A percentile compares a stretch with the other conserved stretches of the same genome.
phyloP scores from a whole-genome alignment of 2,888 invertebrate genomes.

The Harmothoe impar region DNA sequence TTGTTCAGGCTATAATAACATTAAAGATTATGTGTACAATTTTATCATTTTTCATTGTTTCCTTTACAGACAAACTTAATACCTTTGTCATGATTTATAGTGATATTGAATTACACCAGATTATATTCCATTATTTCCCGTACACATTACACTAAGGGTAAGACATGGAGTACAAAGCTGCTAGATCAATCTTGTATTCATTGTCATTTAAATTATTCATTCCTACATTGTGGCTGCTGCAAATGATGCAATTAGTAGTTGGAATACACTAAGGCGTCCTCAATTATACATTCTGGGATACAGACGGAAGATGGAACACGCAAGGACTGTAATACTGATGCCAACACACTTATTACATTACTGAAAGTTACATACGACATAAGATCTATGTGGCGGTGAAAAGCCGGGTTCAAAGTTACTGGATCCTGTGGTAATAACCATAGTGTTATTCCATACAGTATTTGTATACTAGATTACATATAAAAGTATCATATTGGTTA shows the following conservation, averaged over 20 bases:
- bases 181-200: constrained; percentile 26
- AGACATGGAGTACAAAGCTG: background rate
- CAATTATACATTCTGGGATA: background rate
- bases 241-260: constrained; percentile 25
- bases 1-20: too few relatives aligned
- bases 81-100: too few relatives aligned
- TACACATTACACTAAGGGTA: background rate
- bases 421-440: too few relatives aligned
- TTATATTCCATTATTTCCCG: constrained; percentile 7
- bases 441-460: too few relatives aligned
- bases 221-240: background rate
- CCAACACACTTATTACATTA: background rate
- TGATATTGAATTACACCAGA: too few relatives aligned
- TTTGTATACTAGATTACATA: too few relatives aligned
- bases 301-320: background rate
- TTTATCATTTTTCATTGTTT: too few relatives aligned
- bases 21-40: too few relatives aligned
- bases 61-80: too few relatives aligned
- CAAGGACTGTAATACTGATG: background rate
- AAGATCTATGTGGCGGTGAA: too few relatives aligned
- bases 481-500: too few relatives aligned
- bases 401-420: too few relatives aligned
- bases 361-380: background rate
- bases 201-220: constrained; percentile 34
- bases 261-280: background rate